Evolutionary conservation across 2,797 vertebrate species (phyloP).

Genomic region (Hapalemur alaotrensis): DNA sequence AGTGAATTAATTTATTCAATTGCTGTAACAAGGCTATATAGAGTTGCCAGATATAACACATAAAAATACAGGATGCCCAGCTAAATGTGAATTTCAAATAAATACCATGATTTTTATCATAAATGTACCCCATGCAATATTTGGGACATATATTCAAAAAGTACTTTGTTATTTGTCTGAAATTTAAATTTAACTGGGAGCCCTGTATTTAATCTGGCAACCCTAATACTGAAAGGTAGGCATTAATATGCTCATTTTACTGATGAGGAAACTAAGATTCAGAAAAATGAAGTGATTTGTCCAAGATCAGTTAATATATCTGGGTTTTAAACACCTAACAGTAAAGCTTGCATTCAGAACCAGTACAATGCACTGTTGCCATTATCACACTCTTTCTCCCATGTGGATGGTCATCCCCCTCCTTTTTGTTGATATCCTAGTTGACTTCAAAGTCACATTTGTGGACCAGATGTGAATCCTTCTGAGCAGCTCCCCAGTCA

Average conservation of each 20-base stretch:
- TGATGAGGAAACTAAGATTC: background rate
- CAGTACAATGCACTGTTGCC: background rate
- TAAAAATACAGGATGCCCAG: background rate
- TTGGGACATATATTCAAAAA: background rate
- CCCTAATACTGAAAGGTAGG: background rate
- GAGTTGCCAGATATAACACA: background rate
- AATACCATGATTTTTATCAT: background rate
- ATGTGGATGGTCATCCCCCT: background rate
- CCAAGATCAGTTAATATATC: background rate
- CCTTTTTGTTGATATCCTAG: background rate
- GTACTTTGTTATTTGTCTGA: background rate
- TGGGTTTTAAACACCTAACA: background rate
- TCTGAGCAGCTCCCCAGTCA: background rate
- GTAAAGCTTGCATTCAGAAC: background rate
- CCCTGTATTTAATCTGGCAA: background rate
- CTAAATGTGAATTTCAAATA: constrained; percentile 20
- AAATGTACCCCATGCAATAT: background rate
- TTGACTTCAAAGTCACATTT: background rate
- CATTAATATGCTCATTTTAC: background rate
- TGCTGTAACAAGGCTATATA: background rate
- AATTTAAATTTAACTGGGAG: background rate
- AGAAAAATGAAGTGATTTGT: background rate
- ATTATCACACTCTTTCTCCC: background rate
- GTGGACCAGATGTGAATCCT: background rate
- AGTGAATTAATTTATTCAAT: background rate